Conservation (phyloP, 1,140 invertebrate genomes). For the Cecropterus lyciades region DNA sequence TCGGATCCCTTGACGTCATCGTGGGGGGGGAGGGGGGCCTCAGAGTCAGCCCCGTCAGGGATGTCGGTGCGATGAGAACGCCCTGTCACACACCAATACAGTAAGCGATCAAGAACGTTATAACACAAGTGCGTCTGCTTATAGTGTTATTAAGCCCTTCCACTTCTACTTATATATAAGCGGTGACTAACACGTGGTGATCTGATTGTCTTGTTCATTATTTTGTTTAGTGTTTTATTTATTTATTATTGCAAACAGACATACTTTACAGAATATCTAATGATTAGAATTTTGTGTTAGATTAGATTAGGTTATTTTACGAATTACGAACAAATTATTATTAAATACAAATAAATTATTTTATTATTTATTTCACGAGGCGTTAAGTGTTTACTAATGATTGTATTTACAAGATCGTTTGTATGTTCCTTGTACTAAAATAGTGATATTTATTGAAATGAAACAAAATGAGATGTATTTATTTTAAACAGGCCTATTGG, state of each 20-base stretch:
- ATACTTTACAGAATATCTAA: too few relatives aligned
- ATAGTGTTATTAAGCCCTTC: conserved; percentile 24
- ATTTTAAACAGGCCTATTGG: too few relatives aligned
- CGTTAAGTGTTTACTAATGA: too few relatives aligned
- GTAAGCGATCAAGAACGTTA: conserved; percentile 74
- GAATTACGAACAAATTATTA: too few relatives aligned
- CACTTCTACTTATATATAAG: conserved; percentile 19
- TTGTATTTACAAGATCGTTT: too few relatives aligned
- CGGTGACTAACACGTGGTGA: conserved; percentile 25
- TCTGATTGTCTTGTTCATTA: conserved; percentile 16
- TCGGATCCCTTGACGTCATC: conserved; percentile 82
- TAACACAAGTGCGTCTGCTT: conserved; percentile 13
- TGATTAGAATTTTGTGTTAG: too few relatives aligned
- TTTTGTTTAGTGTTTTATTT: not conserved
- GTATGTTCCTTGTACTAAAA: too few relatives aligned
- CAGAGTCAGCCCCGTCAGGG: conserved; percentile 81
- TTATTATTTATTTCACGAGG: too few relatives aligned
- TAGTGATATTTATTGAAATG: too few relatives aligned
- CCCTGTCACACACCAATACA: conserved; percentile 80
- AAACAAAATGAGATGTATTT: too few relatives aligned
- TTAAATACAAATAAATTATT: too few relatives aligned
- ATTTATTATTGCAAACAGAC: not conserved
- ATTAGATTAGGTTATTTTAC: too few relatives aligned
- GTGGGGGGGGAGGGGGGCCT: conserved; percentile 77
- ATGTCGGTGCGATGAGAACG: conserved; percentile 85